Evolutionary conservation across 2,113 vertebrate genomes (phyloP), one percentile per base, ranked within the genome.

Genomic region (Plecotus auritus): DNA sequence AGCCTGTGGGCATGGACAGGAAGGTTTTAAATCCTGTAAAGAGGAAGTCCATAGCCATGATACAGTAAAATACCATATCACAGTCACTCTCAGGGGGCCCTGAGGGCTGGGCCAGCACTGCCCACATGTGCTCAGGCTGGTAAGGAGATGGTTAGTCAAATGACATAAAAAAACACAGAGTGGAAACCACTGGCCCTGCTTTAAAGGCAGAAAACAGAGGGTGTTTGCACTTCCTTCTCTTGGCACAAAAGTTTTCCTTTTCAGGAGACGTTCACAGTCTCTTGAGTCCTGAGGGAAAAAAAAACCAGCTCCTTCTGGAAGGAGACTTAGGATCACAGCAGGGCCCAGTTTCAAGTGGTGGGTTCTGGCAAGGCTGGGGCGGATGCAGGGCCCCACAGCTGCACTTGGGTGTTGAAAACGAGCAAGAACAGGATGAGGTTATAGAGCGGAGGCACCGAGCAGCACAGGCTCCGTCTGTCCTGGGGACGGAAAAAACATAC

Each of bases 11-110:
- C 91, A 95, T 93, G 88, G 35, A 77, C 51, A 73, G 77, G 90
- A 97, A 96, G 97, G 94, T 95, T 97, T 84, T 93, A 95, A 95
- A 90, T 89, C 67, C 10, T 74, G n/a, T 95, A 64, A 95, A 92
- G 81, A 56, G 61, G 88, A 92, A 85, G 61, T 97, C 94, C 94
- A 67, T 78, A 94, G 93, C 78, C 84, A 90, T 28, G 94, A 91
- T 47, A 59, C 93, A 91, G 90, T 90, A 89, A 96, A 96, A 80
- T 10, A 85, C 37, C 74, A 47, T 74, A 95, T 85, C 91, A 88
- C n/a, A 45, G 45, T 66, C 61, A 85, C 91, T 90, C 95, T 96
- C 95, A 72, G 94, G 88, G 30, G 32, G 23, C 89, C 70, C 69
- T 30, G 56, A 59, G 80, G 91, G 42, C 93, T 93, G 35, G 22